Evolutionary conservation across 2,797 vertebrate species (phyloP).

Genomic region (Varecia variegata): DNA sequence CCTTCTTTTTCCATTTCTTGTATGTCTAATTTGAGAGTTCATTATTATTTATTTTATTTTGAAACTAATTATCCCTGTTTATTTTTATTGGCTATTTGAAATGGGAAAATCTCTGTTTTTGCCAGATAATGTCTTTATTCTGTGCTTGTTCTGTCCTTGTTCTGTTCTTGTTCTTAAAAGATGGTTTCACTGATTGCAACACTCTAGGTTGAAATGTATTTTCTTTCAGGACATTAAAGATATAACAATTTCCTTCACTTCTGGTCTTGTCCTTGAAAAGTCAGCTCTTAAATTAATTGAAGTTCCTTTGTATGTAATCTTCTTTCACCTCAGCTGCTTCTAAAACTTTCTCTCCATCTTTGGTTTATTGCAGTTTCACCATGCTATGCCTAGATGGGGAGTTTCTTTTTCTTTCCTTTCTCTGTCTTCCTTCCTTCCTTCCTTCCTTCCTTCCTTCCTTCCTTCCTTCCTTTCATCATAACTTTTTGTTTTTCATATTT

Average conservation of each 20-base stretch:
- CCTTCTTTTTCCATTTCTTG: background rate
- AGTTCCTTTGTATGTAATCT: background rate
- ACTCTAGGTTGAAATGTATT: constrained; percentile 19
- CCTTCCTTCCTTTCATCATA: too few relatives aligned
- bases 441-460: rapidly evolving
- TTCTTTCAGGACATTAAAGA: constrained; percentile 39
- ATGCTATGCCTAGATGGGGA: background rate
- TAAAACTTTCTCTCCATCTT: background rate
- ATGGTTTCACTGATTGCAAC: constrained; percentile 38
- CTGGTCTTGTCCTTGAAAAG: constrained; percentile 32
- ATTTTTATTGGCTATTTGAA: background rate
- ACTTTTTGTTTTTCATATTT: background rate
- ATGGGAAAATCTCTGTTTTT: background rate
- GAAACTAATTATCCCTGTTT: background rate
- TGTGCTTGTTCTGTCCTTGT: background rate
- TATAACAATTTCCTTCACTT: constrained; percentile 10
- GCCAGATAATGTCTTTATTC: background rate
- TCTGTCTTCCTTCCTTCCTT: background rate
- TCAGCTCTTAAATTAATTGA: constrained; percentile 15
- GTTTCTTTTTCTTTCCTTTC: too few relatives aligned
- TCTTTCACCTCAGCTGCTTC: background rate
- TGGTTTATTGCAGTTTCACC: background rate
- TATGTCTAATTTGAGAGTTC: background rate
- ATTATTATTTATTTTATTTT: background rate
- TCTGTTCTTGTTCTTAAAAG: constrained; percentile 35